These are phyloP conservation scores for Uloborus diversus DNA, from an alignment of 1,140 invertebrate genomes.

Conservation along the genomic window DNA sequence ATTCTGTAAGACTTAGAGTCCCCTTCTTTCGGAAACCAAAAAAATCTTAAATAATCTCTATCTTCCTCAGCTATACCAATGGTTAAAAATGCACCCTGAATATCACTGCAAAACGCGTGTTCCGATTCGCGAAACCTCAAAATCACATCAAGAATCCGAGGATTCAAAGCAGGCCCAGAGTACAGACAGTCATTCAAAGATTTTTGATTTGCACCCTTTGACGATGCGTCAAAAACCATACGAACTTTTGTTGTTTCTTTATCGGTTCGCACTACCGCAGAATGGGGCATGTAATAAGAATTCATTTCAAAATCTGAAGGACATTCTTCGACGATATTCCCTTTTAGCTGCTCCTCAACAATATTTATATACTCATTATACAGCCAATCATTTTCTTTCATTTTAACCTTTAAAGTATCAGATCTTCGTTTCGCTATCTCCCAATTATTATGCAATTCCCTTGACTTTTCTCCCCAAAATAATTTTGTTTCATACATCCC, in stretches of 20 bases:
- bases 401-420: neutral
- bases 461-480: too few species aligned
- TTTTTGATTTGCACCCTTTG: constrained; percentile 1
- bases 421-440: neutral
- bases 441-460: neutral
- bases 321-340: neutral
- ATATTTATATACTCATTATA: constrained; percentile 1
- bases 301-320: neutral
- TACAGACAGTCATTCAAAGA: constrained; percentile 32
- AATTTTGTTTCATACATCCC: too few species aligned
- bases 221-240: constrained; percentile 5
- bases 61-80: constrained; percentile 17
- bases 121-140: constrained; percentile 14
- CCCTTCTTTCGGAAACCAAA: constrained; percentile 1
- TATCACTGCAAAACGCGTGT: neutral
- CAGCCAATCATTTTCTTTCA: neutral
- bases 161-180: neutral
- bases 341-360: neutral
- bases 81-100: constrained; percentile 2
- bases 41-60: constrained; percentile 2
- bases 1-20: neutral
- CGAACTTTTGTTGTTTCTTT: neutral
- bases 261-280: neutral
- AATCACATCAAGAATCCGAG: constrained; percentile 20
- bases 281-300: constrained; percentile 19